Evolutionary conservation across 2,888 invertebrate genomes (phyloP).

Genomic region (Chloroclysta siterata): DNA sequence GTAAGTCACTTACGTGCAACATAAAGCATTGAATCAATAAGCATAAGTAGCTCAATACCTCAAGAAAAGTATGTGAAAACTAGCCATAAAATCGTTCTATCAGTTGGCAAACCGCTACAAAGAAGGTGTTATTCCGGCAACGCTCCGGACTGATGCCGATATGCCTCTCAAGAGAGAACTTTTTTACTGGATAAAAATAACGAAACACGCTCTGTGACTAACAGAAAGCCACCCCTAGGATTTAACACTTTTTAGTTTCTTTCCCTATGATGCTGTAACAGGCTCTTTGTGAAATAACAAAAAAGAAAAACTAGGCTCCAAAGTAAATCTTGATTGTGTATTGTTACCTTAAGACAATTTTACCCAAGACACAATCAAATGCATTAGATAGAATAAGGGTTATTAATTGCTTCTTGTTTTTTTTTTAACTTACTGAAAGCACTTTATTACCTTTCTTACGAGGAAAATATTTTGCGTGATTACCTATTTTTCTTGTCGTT

Average conservation of each 20-base stretch:
- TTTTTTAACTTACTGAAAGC: no score
- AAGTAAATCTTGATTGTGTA: slow-evolving; percentile 2
- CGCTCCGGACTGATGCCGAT: slow-evolving; percentile 77
- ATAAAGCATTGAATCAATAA: no score
- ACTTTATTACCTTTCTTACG: no score
- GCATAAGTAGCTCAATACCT: no score
- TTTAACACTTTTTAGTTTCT: slow-evolving; percentile 39
- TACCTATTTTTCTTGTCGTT: no score
- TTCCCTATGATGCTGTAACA: slow-evolving; percentile 26
- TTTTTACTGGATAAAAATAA: slow-evolving; percentile 72
- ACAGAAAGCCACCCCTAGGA: slow-evolving; percentile 41
- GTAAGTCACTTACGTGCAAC: no score
- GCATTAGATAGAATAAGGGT: no score
- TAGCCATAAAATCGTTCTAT: neutral
- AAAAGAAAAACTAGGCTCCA: slow-evolving; percentile 4
- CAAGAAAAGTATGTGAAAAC: neutral
- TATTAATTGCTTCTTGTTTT: no score
- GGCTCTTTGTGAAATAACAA: slow-evolving; percentile 19
- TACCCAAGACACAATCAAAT: no score
- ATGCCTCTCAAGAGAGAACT: slow-evolving; percentile 72
- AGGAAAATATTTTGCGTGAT: no score
- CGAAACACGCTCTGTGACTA: slow-evolving; percentile 51
- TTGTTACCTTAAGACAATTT: neutral
- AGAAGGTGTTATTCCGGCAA: slow-evolving; percentile 83
- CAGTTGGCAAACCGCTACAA: slow-evolving; percentile 50